Conservation (phyloP, 2,113 vertebrate species). For the Trematomus loennbergii region DNA sequence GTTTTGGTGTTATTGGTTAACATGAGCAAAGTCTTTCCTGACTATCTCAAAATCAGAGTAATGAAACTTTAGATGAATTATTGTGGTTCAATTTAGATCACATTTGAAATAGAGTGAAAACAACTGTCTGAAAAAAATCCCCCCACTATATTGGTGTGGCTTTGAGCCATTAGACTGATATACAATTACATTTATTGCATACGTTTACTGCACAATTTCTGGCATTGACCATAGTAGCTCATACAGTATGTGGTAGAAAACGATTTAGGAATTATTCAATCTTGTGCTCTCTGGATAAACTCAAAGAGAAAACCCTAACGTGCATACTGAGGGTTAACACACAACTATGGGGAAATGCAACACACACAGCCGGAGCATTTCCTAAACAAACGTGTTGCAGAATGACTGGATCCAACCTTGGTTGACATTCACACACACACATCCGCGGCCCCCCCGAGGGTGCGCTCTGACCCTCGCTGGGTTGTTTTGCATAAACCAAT, state of each 20-base stretch:
- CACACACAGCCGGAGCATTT: constrained; percentile 4
- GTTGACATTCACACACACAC: constrained; percentile 75
- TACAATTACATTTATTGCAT: constrained; percentile 23
- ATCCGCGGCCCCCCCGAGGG: constrained; percentile 40
- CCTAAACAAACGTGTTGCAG: constrained; percentile 51
- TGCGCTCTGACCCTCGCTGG: constrained; percentile 59
- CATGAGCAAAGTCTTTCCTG: constrained; percentile 53
- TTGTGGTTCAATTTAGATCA: constrained; percentile 14
- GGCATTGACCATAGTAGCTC: constrained; percentile 9
- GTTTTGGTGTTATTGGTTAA: constrained; percentile 42
- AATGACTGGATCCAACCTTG: constrained; percentile 70
- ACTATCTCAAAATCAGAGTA: constrained; percentile 61
- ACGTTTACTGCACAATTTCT: constrained; percentile 48
- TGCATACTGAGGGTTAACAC: background rate
- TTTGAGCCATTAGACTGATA: constrained; percentile 26
- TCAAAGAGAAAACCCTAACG: background rate
- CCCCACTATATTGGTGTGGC: constrained; percentile 43
- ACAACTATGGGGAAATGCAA: background rate
- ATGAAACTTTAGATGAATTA: constrained; percentile 40
- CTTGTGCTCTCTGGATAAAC: constrained; percentile 11
- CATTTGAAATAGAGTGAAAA: too few relatives aligned
- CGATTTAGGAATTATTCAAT: constrained; percentile 9
- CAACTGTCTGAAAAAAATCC: background rate
- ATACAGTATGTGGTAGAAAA: constrained; percentile 1
- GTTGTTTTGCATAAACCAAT: constrained; percentile 74